Percentiles rank a stretch among this genome's conserved stretches.
Conservation (phyloP, 2,888 invertebrate genomes). For the Orgyia antiqua region DNA sequence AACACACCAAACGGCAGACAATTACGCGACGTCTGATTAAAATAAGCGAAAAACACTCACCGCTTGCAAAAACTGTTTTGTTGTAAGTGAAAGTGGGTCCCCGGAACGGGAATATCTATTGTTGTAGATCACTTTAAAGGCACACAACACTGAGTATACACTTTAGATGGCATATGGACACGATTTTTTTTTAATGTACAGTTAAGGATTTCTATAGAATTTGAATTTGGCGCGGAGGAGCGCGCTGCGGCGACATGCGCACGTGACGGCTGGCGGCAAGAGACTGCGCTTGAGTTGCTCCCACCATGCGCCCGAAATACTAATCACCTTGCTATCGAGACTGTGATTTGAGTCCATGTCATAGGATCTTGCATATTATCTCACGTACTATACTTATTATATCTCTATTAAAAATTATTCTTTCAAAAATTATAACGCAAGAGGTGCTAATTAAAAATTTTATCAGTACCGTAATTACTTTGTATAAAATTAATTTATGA, state of each 20-base stretch:
- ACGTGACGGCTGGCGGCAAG: slow-evolving; percentile 61
- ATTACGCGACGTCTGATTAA: slow-evolving; percentile 55
- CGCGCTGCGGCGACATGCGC: slow-evolving; percentile 53
- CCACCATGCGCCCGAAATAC: slow-evolving; percentile 65
- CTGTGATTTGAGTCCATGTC: slow-evolving; percentile 39
- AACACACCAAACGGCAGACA: slow-evolving; percentile 37
- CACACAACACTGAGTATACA: slow-evolving; percentile 64
- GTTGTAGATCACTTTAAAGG: slow-evolving; percentile 38
- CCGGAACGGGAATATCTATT: slow-evolving; percentile 36
- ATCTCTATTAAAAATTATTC: neutral
- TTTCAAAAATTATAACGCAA: no score
- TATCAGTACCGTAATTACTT: no score
- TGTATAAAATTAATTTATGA: no score
- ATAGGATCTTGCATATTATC: slow-evolving; percentile 18
- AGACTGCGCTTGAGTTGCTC: slow-evolving; percentile 65
- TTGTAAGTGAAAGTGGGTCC: slow-evolving; percentile 50
- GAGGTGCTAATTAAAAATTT: no score
- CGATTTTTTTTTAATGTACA: slow-evolving; percentile 35
- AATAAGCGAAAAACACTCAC: slow-evolving; percentile 62
- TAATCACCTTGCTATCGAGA: slow-evolving; percentile 74
- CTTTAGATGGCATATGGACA: slow-evolving; percentile 40
- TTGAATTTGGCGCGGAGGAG: slow-evolving; percentile 60
- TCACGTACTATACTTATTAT: neutral
- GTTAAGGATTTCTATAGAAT: slow-evolving; percentile 13
- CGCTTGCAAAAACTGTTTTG: slow-evolving; percentile 58